Conservation (phyloP, 2,888 invertebrate species). For the Drosophila kambysellisi region DNA sequence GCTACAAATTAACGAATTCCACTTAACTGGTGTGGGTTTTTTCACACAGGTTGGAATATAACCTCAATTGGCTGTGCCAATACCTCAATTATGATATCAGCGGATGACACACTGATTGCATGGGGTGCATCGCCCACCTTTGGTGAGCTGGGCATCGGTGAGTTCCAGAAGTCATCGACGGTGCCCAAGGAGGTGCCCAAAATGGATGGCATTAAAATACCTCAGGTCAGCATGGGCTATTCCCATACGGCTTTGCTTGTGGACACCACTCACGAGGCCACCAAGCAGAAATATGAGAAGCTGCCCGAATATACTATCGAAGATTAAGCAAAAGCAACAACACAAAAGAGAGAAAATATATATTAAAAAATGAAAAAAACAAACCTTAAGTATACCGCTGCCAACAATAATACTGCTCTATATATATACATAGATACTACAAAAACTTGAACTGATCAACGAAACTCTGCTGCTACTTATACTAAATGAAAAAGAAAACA, state of each 20-base stretch:
- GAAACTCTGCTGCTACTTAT: slow-evolving; percentile 78
- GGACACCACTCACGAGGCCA: slow-evolving; percentile 86
- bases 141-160: slow-evolving; percentile 96
- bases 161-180: slow-evolving; percentile 94
- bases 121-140: slow-evolving; percentile 98
- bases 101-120: slow-evolving; percentile 95
- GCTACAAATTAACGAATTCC: not conserved
- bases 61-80: slow-evolving; percentile 93
- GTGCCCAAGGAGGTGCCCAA: slow-evolving; percentile 94
- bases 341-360: slow-evolving; percentile 26
- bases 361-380: slow-evolving; percentile 19
- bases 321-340: slow-evolving; percentile 70
- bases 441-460: slow-evolving; percentile 75
- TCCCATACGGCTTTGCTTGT: slow-evolving; percentile 91
- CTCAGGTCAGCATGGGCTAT: slow-evolving; percentile 93
- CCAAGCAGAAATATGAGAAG: slow-evolving; percentile 86
- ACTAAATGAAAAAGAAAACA: slow-evolving; percentile 31
- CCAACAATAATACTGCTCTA: slow-evolving; percentile 75
- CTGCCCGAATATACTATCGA: slow-evolving; percentile 86
- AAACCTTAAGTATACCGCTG: slow-evolving; percentile 66
- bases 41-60: slow-evolving; percentile 92
- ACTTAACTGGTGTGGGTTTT: not conserved
- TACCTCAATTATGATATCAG: slow-evolving; percentile 94
- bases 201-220: slow-evolving; percentile 91
- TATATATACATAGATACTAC: slow-evolving; percentile 54